Percentiles rank a stretch among this genome's conserved stretches.
Conservation (phyloP, 2,797 vertebrate genomes). For the Neosalanx taihuensis region DNA sequence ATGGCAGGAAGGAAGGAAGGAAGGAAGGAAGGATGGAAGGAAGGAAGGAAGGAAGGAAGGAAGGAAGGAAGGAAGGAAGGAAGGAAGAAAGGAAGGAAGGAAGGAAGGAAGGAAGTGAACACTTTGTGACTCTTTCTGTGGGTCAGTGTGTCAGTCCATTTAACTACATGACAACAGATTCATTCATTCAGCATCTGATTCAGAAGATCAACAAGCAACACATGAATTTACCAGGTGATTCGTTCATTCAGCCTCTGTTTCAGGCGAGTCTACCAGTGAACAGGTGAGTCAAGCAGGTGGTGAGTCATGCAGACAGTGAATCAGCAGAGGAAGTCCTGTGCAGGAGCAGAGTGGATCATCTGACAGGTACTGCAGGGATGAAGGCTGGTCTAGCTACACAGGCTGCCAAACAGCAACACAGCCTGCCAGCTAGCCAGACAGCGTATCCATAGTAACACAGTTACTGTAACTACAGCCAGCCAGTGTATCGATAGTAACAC, state of each 20-base stretch:
- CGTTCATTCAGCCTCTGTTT: not conserved
- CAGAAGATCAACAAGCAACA: not conserved
- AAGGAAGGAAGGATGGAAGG: too few species aligned
- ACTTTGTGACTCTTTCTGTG: not conserved
- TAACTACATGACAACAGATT: not conserved
- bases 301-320: constrained; percentile 39
- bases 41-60: too few species aligned
- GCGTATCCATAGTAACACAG: not conserved
- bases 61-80: too few species aligned
- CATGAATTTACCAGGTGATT: not conserved
- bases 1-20: not conserved
- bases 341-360: too few species aligned
- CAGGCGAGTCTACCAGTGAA: constrained; percentile 6
- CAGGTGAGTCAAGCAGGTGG: constrained; percentile 2
- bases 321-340: not conserved
- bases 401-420: not conserved
- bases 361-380: too few species aligned
- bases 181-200: not conserved
- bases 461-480: not conserved
- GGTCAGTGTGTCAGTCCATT: not conserved
- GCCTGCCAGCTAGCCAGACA: not conserved
- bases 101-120: not conserved
- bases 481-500: not conserved
- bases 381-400: not conserved
- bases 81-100: not conserved